These are phyloP conservation scores for Synergus itoensis DNA, from an alignment of 2,888 invertebrate genomes.

Conservation along the genomic window DNA sequence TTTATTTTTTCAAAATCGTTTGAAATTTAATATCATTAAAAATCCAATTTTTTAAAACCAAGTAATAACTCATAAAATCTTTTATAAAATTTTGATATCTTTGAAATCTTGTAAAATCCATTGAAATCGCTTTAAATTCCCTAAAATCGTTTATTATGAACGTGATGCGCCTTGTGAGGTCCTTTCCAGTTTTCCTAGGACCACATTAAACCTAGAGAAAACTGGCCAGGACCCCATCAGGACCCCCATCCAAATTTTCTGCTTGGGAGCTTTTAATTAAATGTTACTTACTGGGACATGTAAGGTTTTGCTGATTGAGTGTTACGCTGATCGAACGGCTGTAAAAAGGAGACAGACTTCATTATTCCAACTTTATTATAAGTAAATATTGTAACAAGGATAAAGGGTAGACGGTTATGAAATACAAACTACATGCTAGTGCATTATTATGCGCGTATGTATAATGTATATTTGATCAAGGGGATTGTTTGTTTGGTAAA, in stretches of 20 bases:
- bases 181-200: no score
- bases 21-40: no score
- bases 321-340: constrained; percentile 85
- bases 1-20: no score
- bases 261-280: neutral
- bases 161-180: no score
- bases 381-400: constrained; percentile 38
- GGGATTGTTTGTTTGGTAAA: neutral
- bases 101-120: no score
- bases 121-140: no score
- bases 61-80: no score
- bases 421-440: constrained; percentile 55
- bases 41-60: no score
- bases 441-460: constrained; percentile 42
- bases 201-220: no score
- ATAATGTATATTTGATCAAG: neutral
- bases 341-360: constrained; percentile 69
- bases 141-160: no score
- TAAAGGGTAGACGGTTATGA: constrained; percentile 47
- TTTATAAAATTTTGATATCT: no score
- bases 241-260: neutral
- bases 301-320: constrained; percentile 87
- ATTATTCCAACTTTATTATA: constrained; percentile 45
- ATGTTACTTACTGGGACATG: constrained; percentile 87
- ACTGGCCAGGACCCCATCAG: no score